These are phyloP conservation scores for Cyrtonyx montezumae DNA, from an alignment of 2,113 vertebrate genomes.

Conservation along the genomic window DNA sequence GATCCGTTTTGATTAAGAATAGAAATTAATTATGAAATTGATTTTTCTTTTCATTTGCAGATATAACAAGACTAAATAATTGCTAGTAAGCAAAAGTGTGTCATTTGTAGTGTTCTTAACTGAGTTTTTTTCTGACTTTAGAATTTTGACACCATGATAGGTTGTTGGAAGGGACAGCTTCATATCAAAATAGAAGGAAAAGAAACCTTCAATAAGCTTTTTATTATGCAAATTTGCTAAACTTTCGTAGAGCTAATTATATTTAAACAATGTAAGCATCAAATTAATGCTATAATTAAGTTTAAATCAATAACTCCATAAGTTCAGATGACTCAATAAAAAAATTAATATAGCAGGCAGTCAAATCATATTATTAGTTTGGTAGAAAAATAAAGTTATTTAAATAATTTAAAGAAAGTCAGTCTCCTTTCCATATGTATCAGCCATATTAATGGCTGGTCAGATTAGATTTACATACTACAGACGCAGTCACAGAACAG, in stretches of 20 bases:
- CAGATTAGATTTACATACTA: not conserved
- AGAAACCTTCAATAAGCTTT: not conserved
- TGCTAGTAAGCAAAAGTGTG: not conserved
- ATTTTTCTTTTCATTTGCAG: not conserved
- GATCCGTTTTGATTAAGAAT: not conserved
- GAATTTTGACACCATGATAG: not conserved
- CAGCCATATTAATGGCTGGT: not conserved
- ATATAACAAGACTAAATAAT: not conserved
- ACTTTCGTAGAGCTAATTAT: not conserved
- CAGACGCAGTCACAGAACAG: not conserved
- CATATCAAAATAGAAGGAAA: not conserved
- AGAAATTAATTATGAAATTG: not conserved
- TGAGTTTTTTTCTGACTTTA: not conserved
- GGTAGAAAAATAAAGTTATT: not conserved
- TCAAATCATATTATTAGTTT: conserved; percentile 23
- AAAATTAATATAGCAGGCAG: conserved; percentile 15
- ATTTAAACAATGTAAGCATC: conserved; percentile 11
- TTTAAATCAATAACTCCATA: conserved; percentile 38
- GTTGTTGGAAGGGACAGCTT: not conserved
- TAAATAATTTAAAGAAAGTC: not conserved
- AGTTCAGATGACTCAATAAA: conserved; percentile 5
- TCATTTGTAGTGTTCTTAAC: not conserved
- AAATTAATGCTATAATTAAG: conserved; percentile 27
- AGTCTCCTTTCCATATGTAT: not conserved
- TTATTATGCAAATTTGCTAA: conserved; percentile 31